These are phyloP conservation scores for Chromobotia macracanthus DNA, from an alignment of 2,797 vertebrate genomes.

Conservation along the genomic window DNA sequence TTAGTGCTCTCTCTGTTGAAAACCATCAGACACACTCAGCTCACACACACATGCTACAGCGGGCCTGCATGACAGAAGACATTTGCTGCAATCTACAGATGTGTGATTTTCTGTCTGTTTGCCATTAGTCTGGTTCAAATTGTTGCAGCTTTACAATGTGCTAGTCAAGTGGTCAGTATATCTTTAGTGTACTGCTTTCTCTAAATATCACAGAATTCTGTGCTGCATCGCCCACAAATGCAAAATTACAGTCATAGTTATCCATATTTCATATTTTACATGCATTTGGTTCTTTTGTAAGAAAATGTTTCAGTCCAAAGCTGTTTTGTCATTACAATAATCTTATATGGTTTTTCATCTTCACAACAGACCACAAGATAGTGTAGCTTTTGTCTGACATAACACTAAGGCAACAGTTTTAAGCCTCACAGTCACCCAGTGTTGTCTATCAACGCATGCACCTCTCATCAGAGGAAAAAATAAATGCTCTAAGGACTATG, in stretches of 20 bases:
- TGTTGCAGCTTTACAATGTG: no score
- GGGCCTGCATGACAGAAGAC: background rate
- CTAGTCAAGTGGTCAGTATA: no score
- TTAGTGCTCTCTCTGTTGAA: background rate
- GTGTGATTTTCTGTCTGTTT: background rate
- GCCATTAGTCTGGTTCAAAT: background rate
- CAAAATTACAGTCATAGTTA: background rate
- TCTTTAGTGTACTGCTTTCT: no score
- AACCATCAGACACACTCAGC: background rate
- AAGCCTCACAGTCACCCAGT: constrained; percentile 27
- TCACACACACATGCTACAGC: constrained; percentile 5
- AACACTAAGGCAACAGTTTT: background rate
- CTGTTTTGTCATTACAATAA: constrained; percentile 2
- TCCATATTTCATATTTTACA: background rate
- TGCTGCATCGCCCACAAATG: background rate
- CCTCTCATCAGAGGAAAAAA: no score
- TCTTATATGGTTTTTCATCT: background rate
- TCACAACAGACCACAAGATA: constrained; percentile 12
- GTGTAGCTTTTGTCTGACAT: no score
- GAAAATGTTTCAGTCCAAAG: background rate
- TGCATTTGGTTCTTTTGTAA: background rate
- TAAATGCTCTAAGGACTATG: no score
- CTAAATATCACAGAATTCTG: no score
- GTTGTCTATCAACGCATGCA: no score
- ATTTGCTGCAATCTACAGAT: background rate